Base-by-base conservation (phyloP, 2,797 vertebrate species). In the Pyrocephalus nanus region DNA sequence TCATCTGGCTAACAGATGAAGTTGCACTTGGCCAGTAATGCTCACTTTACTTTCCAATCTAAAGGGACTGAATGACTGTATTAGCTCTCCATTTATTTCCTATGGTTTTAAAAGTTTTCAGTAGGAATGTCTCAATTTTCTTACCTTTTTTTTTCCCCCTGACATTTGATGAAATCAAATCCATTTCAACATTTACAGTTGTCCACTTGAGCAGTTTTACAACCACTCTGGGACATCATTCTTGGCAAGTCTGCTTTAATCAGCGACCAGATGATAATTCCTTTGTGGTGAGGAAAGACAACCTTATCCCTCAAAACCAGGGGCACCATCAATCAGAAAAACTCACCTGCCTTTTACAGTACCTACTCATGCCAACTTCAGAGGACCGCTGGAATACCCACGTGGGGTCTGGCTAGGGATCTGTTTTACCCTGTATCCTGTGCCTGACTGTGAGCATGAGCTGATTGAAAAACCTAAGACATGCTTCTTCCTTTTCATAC, bases 381-480 rank as follows among this genome's bases (percentile, higher is more conserved):
- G 45, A 81, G 72, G 20, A 70, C 18, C 1, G 1, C 42, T 57
- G 12, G 18, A 80, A 73, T 27, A 73, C 14, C 15, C 19, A 32
- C 0, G 0, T 11, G 29, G 40, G n/a, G 11, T 40, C 51, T 50
- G 36, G 21, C 22, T 42, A 36, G 38, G 30, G 30, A 16, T 61
- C 69, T 83, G 50, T 3, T 2, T 65, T 27, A 45, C 19, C 27
- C 14, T 1, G 4, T 29, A 43, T 53, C 58, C 42, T 53, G 36
- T 61, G 67, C 58, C 62, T 82, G 71, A 75, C 47, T 26, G 15
- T 3, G 15, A 40, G 36, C 48, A 36, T 1, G 6, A 73, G 45
- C 47, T 0, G 0, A 30, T 0, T 12, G 27, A 72, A 67, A 88
- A 47, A 25, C 6, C 23, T 12, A 36, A 62, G n/a, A 65, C 22